Percentiles rank a stretch among this genome's conserved stretches.
These are phyloP conservation scores for Dendroctonus valens DNA, from an alignment of 1,140 invertebrate genomes.

Conservation along the genomic window DNA sequence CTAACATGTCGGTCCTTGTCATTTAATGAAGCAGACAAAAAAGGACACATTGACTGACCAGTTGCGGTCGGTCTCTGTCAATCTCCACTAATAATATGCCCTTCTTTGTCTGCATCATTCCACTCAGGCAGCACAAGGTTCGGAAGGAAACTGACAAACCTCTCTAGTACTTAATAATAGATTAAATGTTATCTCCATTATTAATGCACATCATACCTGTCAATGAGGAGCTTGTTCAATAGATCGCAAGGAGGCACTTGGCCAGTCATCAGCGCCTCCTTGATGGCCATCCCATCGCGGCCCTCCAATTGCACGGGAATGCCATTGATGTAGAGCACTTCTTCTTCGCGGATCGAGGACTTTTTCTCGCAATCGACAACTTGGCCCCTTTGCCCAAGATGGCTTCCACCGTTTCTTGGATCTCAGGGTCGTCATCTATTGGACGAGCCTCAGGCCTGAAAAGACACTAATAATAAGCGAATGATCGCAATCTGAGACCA, in stretches of 20 bases:
- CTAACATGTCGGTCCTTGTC: too few relatives aligned
- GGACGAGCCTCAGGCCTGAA: constrained; percentile 17
- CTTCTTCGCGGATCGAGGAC: constrained; percentile 69
- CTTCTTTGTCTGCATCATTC: too few relatives aligned
- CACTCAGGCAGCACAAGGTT: too few relatives aligned
- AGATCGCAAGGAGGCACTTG: constrained; percentile 71
- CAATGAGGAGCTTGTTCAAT: constrained; percentile 68
- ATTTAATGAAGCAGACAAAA: too few relatives aligned
- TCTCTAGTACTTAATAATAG: too few relatives aligned
- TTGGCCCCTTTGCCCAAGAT: constrained; percentile 71
- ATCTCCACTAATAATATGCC: too few relatives aligned
- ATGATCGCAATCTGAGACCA: not conserved
- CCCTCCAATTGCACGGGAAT: constrained; percentile 68
- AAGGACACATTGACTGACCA: too few relatives aligned
- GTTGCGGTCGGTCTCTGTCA: too few relatives aligned
- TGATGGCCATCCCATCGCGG: constrained; percentile 68
- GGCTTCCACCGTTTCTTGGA: constrained; percentile 75
- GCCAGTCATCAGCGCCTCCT: constrained; percentile 67
- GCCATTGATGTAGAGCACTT: constrained; percentile 73
- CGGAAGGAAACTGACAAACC: not conserved
- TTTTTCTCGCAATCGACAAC: constrained; percentile 76
- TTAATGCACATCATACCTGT: too few relatives aligned
- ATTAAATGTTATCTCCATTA: too few relatives aligned
- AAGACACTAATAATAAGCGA: not conserved
- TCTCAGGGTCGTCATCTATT: constrained; percentile 67